Conservation (phyloP, 2,797 vertebrate species). For the Acrocephalus scirpaceus region DNA sequence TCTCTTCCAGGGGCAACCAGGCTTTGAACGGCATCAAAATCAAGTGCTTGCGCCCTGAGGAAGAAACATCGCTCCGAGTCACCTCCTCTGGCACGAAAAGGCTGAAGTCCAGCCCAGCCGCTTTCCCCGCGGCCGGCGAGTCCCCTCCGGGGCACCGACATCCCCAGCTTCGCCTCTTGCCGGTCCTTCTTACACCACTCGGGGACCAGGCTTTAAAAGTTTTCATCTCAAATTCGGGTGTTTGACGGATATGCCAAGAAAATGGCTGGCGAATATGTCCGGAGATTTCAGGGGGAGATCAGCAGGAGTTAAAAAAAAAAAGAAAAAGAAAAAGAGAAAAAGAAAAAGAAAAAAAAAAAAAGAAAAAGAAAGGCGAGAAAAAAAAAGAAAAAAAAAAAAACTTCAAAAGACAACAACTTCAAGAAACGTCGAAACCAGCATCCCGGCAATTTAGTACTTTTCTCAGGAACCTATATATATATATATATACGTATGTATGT, state of each 20-base stretch:
- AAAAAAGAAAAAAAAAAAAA: too few relatives aligned
- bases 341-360: too few relatives aligned
- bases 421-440: not conserved
- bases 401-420: not conserved
- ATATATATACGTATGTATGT: not conserved
- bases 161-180: not conserved
- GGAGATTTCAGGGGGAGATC: not conserved
- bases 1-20: not conserved
- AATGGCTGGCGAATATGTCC: not conserved
- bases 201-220: not conserved
- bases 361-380: too few relatives aligned
- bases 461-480: not conserved
- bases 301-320: not conserved
- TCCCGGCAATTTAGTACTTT: not conserved
- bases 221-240: not conserved
- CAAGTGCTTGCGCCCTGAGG: not conserved
- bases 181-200: not conserved
- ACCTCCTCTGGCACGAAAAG: not conserved
- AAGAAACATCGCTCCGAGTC: not conserved
- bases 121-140: not conserved
- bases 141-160: not conserved
- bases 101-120: not conserved
- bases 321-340: too few relatives aligned
- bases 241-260: not conserved
- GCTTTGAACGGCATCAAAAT: not conserved